A percentile compares a stretch with the other conserved stretches of the same genome.
These are phyloP conservation scores for Nycticorax nycticorax DNA, from an alignment of 2,113 vertebrate species.

Conservation along the genomic window DNA sequence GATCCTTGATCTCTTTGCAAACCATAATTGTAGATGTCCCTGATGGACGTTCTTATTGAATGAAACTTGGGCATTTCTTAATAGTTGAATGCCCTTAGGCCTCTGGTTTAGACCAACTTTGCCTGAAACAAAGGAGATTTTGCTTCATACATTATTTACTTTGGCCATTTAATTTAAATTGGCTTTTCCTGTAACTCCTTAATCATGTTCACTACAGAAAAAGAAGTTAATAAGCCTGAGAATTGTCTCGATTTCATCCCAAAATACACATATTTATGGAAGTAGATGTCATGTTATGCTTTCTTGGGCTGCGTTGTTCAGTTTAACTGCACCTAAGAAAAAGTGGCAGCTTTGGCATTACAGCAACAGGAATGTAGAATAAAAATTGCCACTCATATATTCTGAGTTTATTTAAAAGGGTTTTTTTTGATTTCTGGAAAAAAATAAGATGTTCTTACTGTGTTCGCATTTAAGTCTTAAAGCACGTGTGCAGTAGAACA, in stretches of 20 bases:
- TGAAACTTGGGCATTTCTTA: background rate
- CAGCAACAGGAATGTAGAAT: background rate
- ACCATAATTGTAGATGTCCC: background rate
- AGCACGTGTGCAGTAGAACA: background rate
- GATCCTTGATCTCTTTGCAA: background rate
- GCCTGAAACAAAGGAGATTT: constrained; percentile 16
- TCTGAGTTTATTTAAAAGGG: background rate
- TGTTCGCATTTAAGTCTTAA: background rate
- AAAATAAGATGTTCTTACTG: background rate
- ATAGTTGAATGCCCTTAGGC: background rate
- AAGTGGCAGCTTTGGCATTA: background rate
- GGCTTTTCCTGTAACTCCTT: constrained; percentile 6
- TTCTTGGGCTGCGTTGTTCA: background rate
- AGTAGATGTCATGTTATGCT: fast-evolving
- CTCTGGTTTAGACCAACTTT: background rate
- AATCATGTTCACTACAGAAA: background rate
- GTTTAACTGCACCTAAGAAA: background rate
- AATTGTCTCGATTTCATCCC: background rate
- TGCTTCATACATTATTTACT: constrained; percentile 43
- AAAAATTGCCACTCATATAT: background rate
- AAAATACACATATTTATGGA: background rate
- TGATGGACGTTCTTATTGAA: background rate
- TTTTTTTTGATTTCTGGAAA: background rate
- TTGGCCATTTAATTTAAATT: constrained; percentile 34
- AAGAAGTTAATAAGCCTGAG: background rate